phyloP scores from a whole-genome alignment of 1,140 invertebrate genomes.

The Pinna nobilis region DNA sequence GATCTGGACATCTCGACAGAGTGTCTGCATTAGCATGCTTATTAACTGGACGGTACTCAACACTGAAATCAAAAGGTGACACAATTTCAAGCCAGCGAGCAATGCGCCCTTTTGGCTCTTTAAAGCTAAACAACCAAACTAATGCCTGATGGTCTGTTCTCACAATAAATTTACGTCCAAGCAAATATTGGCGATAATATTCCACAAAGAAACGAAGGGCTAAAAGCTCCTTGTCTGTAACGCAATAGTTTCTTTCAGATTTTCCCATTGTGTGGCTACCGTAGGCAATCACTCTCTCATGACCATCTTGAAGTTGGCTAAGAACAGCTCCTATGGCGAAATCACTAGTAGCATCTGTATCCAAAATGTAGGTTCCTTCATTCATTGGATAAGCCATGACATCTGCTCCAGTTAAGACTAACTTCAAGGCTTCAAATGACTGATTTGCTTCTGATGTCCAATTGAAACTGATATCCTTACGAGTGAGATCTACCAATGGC shows the following conservation, averaged over 20 bases:
- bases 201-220: conserved; percentile 39
- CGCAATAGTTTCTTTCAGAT: conserved; percentile 47
- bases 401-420: conserved; percentile 30
- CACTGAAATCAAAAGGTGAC: conserved; percentile 49
- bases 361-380: conserved; percentile 47
- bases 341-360: conserved; percentile 57
- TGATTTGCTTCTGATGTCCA: conserved; percentile 41
- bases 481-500: conserved; percentile 38
- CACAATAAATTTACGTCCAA: conserved; percentile 44
- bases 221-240: conserved; percentile 48
- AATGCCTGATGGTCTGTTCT: conserved; percentile 43
- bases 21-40: conserved; percentile 59
- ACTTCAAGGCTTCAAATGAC: conserved; percentile 48
- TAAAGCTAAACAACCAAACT: conserved; percentile 39
- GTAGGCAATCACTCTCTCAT: conserved; percentile 21
- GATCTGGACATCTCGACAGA: conserved; percentile 40
- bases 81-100: conserved; percentile 54
- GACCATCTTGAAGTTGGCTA: conserved; percentile 48
- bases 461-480: conserved; percentile 28
- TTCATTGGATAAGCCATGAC: conserved; percentile 37
- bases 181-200: conserved; percentile 48
- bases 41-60: conserved; percentile 50
- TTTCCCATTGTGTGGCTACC: conserved; percentile 26
- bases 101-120: conserved; percentile 45
- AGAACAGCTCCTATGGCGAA: conserved; percentile 58